Percentiles rank a stretch among this genome's conserved stretches.
Conservation (phyloP, 2,888 invertebrate species). For the Oscheius sp. region DNA sequence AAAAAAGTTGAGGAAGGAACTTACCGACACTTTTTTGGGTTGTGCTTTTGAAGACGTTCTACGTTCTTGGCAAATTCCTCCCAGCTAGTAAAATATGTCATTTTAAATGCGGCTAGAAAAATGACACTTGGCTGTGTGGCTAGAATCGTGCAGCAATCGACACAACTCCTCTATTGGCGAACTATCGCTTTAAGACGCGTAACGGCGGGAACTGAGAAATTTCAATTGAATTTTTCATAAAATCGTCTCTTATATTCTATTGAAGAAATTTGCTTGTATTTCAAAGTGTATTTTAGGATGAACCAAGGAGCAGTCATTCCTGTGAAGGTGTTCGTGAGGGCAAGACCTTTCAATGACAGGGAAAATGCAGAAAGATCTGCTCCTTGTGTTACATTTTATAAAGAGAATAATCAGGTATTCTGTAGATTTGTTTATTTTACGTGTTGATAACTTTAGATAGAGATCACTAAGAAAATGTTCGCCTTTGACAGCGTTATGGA, state of each 20-base stretch:
- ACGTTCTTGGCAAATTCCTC: conserved; percentile 97
- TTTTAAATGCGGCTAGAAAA: conserved; percentile 53
- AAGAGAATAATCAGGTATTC: conserved; percentile 21
- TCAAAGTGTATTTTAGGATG: neutral
- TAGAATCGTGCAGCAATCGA: neutral
- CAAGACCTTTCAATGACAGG: conserved; percentile 24
- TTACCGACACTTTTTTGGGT: conserved; percentile 77
- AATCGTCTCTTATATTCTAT: neutral
- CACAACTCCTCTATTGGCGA: too few relatives aligned
- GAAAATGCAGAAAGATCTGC: conserved; percentile 18
- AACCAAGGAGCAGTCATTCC: too few relatives aligned
- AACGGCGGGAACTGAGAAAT: neutral
- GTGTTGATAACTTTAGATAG: conserved; percentile 22
- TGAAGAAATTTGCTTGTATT: neutral
- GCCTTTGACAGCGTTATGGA: conserved; percentile 93
- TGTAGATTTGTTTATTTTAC: neutral
- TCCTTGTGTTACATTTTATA: conserved; percentile 6
- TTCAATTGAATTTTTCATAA: neutral
- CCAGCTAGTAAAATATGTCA: conserved; percentile 89
- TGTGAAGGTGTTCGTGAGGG: conserved; percentile 24
- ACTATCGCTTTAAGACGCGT: neutral
- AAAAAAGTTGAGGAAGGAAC: too few relatives aligned
- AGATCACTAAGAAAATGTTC: conserved; percentile 74
- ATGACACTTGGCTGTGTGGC: conserved; percentile 7
- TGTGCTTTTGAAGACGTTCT: conserved; percentile 88